Base-by-base conservation (phyloP, 2,888 invertebrate genomes). In the Agonum fuliginosum region DNA sequence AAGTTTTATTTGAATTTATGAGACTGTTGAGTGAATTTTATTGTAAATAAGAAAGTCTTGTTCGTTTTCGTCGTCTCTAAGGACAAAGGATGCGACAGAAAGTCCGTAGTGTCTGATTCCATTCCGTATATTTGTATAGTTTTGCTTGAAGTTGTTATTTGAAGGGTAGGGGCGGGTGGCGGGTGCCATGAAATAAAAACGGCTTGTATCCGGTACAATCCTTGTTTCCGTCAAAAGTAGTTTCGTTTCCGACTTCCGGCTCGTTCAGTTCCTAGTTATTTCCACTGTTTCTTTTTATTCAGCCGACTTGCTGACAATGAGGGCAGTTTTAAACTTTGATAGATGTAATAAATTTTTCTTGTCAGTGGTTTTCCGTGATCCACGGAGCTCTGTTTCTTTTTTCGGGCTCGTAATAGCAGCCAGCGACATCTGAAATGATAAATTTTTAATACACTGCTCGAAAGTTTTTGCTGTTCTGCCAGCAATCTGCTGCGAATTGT, bases 161-260 rank as follows among this genome's bases (percentile, higher is more conserved):
- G 58, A 62, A 62, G 58, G 58, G 58, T 30, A 19, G 58, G 12
- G 46, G 14, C 46, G 19, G 34, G 58, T 46, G 46, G 14, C 46
- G 19, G 46, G 4, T 46, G 46, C 46, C 46, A 46, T 46, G 46
- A 62, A 62, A 62, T 30, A 62, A 62, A 62, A 62, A 62, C 30
- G 27, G 6, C 30, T 62, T 62, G 58, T 62, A 34, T 62, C 58
- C 58, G 58, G 58, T 62, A 62, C 58, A 62, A 62, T 62, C 58
- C 58, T 62, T 62, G 58, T 62, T 62, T 62, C 58, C 58, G 58
- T 62, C 58, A 62, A 62, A 62, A 62, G 58, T 62, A 62, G 58
- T 62, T 62, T 30, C 30, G 58, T 62, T 62, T 62, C 58, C 58
- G 58, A 62, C 27, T 62, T 62, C 58, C 58, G 27, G 30, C 34